phyloP scores from a whole-genome alignment of 2,888 invertebrate genomes.

The Mycalesis mineus region DNA sequence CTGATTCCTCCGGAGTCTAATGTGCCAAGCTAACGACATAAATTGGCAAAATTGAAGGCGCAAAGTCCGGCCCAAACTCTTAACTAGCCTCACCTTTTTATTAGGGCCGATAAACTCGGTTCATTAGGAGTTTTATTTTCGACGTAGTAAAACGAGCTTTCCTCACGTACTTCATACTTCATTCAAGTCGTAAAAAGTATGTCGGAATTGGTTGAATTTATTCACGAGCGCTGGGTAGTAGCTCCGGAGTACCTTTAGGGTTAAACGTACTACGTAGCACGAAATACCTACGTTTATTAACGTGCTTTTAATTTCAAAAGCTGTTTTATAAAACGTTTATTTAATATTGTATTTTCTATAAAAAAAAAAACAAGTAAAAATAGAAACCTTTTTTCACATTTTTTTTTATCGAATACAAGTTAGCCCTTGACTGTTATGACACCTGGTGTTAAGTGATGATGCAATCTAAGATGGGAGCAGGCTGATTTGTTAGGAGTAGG shows the following conservation, averaged over 20 bases:
- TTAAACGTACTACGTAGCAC: constrained; percentile 10
- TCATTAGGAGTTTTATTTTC: constrained; percentile 65
- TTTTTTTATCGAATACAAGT: too few relatives aligned
- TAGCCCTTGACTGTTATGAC: too few relatives aligned
- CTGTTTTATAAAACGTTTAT: background rate
- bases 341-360: too few relatives aligned
- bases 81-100: constrained; percentile 44
- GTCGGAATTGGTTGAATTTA: constrained; percentile 56
- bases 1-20: background rate
- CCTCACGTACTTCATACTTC: constrained; percentile 61
- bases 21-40: constrained; percentile 2
- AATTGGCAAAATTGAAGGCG: constrained; percentile 6
- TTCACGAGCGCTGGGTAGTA: constrained; percentile 42
- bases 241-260: constrained; percentile 3
- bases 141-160: constrained; percentile 50
- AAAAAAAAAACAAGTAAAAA: too few relatives aligned
- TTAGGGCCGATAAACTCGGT: constrained; percentile 54
- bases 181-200: constrained; percentile 56
- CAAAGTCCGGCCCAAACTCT: constrained; percentile 4
- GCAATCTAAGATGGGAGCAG: too few relatives aligned
- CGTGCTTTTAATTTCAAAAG: background rate
- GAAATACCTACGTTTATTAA: background rate
- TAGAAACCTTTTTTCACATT: too few relatives aligned
- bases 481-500: too few relatives aligned
- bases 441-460: too few relatives aligned